A percentile compares a stretch with the other conserved stretches of the same genome.
phyloP scores from a whole-genome alignment of 1,140 invertebrate genomes.

The Papilio machaon region DNA sequence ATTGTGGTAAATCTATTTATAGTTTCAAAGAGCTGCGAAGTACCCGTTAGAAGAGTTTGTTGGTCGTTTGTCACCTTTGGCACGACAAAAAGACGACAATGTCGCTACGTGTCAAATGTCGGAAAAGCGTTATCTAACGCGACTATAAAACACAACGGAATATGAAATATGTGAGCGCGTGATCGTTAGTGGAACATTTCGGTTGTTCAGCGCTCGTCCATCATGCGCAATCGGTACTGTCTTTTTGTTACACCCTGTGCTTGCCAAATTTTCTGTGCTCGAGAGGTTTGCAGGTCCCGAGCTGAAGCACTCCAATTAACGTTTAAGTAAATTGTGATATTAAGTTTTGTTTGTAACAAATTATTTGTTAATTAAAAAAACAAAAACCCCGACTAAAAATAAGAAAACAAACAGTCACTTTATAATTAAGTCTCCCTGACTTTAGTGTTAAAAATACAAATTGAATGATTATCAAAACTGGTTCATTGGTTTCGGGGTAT shows the following conservation, averaged over 20 bases:
- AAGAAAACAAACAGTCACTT: too few species aligned
- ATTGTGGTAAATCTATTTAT: neutral
- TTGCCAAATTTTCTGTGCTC: slow-evolving; percentile 26
- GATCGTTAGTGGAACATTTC: slow-evolving; percentile 64
- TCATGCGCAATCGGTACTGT: slow-evolving; percentile 66
- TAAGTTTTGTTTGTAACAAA: neutral
- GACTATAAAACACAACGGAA: slow-evolving; percentile 29
- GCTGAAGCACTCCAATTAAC: neutral
- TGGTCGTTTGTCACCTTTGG: slow-evolving; percentile 11
- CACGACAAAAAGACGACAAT: slow-evolving; percentile 5
- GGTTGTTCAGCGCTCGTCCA: slow-evolving; percentile 62
- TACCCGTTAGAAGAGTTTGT: neutral
- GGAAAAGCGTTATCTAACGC: slow-evolving; percentile 28
- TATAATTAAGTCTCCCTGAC: too few species aligned
- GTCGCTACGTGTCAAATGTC: slow-evolving; percentile 28
- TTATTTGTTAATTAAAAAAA: too few species aligned
- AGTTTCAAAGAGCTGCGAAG: neutral
- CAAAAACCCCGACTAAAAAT: too few species aligned
- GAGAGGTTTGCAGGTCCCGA: neutral
- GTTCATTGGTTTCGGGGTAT: too few species aligned
- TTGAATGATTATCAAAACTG: too few species aligned
- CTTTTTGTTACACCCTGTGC: slow-evolving; percentile 44
- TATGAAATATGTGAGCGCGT: slow-evolving; percentile 34
- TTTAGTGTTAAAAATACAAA: too few species aligned
- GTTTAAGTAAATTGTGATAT: neutral